phyloP scores from a whole-genome alignment of 2,888 invertebrate species.

The Prenolepis imparis region DNA sequence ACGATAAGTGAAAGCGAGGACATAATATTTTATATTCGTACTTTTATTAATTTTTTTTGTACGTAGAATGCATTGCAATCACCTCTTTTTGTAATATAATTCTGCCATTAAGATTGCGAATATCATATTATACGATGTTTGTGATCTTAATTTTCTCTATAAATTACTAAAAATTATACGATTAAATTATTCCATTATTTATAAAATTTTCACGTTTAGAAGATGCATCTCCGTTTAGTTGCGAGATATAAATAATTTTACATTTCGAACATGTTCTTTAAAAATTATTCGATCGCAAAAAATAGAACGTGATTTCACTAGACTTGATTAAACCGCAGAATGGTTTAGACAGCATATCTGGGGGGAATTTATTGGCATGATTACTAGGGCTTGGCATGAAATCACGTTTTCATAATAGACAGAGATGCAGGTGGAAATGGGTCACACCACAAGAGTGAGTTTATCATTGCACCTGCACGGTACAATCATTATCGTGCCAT shows the following conservation, averaged over 20 bases:
- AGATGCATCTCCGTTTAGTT: background rate
- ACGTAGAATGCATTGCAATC: background rate
- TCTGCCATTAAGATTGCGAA: background rate
- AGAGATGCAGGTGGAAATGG: constrained; percentile 8
- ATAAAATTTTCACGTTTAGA: background rate
- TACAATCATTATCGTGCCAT: background rate
- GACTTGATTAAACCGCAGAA: background rate
- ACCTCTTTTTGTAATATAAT: background rate
- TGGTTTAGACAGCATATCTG: background rate
- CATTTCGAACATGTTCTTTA: background rate
- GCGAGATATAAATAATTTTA: background rate
- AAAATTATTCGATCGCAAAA: background rate
- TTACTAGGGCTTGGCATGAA: background rate
- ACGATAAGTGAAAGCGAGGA: background rate
- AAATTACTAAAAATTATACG: background rate
- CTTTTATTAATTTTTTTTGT: background rate
- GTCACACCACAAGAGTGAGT: constrained; percentile 23
- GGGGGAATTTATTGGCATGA: constrained; percentile 23
- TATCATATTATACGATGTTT: background rate
- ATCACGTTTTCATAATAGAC: constrained; percentile 26
- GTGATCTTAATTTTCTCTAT: background rate
- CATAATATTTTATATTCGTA: background rate
- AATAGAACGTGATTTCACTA: background rate
- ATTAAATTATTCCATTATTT: background rate
- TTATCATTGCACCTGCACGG: constrained; percentile 24